A percentile compares a stretch with the other conserved stretches of the same genome.
These are phyloP conservation scores for Phymanthus crucifer DNA, from an alignment of 92 coral and sea anemone species.

Conservation along the genomic window DNA sequence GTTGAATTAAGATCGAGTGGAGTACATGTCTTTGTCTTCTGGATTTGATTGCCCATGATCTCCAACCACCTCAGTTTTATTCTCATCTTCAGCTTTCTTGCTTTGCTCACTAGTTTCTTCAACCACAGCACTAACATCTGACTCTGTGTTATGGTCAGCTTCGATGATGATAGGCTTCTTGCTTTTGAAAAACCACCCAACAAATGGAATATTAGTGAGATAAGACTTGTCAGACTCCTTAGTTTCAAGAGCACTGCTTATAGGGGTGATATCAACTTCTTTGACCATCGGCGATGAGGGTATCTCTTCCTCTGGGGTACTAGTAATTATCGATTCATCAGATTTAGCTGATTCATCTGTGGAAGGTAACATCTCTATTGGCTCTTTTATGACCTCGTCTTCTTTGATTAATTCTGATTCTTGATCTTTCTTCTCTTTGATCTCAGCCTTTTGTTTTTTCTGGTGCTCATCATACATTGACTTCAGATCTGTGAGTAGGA, in stretches of 20 bases:
- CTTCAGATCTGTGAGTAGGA: slow-evolving; percentile 46
- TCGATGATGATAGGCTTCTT: slow-evolving; percentile 10
- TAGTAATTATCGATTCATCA: neutral
- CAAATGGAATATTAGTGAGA: slow-evolving; percentile 29
- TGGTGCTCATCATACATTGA: slow-evolving; percentile 51
- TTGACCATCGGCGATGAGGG: neutral
- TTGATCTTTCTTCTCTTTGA: neutral
- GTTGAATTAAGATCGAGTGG: slow-evolving; percentile 38
- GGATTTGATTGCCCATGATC: slow-evolving; percentile 92
- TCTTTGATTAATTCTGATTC: slow-evolving; percentile 10
- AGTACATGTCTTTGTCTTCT: slow-evolving; percentile 95
- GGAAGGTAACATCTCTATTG: slow-evolving; percentile 18
- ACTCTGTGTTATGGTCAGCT: neutral
- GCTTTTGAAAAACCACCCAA: slow-evolving; percentile 39
- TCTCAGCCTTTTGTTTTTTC: slow-evolving; percentile 31
- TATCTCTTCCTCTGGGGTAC: slow-evolving; percentile 2
- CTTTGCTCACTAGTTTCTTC: slow-evolving; percentile 30
- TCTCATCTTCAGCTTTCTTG: slow-evolving; percentile 25
- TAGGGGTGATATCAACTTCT: neutral
- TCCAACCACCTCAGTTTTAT: slow-evolving; percentile 56
- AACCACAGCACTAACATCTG: neutral
- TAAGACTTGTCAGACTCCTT: slow-evolving; percentile 14
- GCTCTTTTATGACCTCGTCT: slow-evolving; percentile 12
- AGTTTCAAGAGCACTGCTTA: slow-evolving; percentile 13
- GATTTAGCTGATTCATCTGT: neutral